phyloP scores from a whole-genome alignment of 2,888 invertebrate species.

The Limnephilus marmoratus region DNA sequence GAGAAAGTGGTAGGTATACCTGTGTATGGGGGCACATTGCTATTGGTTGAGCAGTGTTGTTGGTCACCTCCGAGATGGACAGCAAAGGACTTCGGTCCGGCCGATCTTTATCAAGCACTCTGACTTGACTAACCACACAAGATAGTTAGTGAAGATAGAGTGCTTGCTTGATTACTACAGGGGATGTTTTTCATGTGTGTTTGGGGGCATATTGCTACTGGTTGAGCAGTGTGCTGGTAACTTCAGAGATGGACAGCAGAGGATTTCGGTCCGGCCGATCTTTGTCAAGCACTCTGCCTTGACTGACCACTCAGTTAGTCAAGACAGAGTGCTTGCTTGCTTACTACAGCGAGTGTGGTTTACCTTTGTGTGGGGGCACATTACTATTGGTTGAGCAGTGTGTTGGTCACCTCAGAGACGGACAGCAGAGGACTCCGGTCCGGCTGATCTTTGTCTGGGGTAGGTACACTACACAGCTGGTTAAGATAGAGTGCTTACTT shows the following conservation, averaged over 20 bases:
- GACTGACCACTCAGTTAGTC: no score
- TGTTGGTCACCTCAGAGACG: constrained; percentile 88
- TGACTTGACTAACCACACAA: no score
- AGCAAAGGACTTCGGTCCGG: constrained; percentile 79
- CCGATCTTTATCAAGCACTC: constrained; percentile 69
- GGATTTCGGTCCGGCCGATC: constrained; percentile 82
- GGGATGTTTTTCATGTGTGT: constrained; percentile 61
- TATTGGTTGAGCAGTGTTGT: no score
- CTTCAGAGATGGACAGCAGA: constrained; percentile 87
- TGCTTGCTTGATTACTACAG: no score
- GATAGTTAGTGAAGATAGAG: no score
- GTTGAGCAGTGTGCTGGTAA: constrained; percentile 85
- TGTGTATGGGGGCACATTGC: constrained; percentile 40
- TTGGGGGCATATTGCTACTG: constrained; percentile 73
- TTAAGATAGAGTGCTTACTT: no score
- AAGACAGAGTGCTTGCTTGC: no score
- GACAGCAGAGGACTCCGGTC: constrained; percentile 85
- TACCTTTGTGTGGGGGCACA: constrained; percentile 67
- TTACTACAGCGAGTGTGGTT: background rate
- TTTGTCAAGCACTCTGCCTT: no score
- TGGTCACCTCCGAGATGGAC: no score
- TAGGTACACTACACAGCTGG: no score
- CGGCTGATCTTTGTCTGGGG: constrained; percentile 70
- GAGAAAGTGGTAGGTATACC: constrained; percentile 34
- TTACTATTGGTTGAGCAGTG: constrained; percentile 81